Base-by-base conservation (phyloP, 2,113 vertebrate species). In the Vanacampus margaritifer region DNA sequence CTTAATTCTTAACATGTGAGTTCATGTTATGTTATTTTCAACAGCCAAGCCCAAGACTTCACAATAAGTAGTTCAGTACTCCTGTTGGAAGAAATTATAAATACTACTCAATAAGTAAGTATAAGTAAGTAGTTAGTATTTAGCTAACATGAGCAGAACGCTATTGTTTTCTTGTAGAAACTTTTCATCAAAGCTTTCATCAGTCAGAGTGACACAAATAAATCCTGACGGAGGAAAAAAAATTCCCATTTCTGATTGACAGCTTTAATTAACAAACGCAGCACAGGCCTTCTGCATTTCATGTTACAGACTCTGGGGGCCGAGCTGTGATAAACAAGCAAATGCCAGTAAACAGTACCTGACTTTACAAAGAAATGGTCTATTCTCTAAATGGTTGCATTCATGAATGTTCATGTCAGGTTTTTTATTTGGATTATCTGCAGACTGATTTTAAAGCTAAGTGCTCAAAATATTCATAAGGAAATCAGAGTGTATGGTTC, bases 211-310 rank as follows among this genome's bases (percentile, higher is more conserved):
- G 82, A 87, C 88, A 91, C 72, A 79, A 81, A 79, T 78, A 68
- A 74, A 84, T 84, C 86, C 79, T 58, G 60, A 74, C 79, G 85
- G 86, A 86, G 78, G 80, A 63, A 84, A 48, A 45, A 65, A 78
- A 83, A 84, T 67, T 63, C 53, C 67, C 73, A 32, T 64, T 69
- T 24, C 50, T 89, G 88, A 91, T 86, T 91, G 88, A 88, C 89
- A 89, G 82, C 80, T 86, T 86, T 90, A 88, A 90, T 91, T 87
- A 89, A 89, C 86, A 80, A 84, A 86, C 83, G 79, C 79, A 51
- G 67, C 3, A 51, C 67, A 7, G 69, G 72, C 73, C 79, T 75
- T 73, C 68, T 84, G 84, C 73, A 81, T 79, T 87, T 88, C 84
- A 83, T 82, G 73, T 61, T 50, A 3, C 74, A 63, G 80, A 83